Evolutionary conservation across 2,888 invertebrate genomes (phyloP), one percentile per base, ranked within the genome.

Genomic region (Lasiommata megera): DNA sequence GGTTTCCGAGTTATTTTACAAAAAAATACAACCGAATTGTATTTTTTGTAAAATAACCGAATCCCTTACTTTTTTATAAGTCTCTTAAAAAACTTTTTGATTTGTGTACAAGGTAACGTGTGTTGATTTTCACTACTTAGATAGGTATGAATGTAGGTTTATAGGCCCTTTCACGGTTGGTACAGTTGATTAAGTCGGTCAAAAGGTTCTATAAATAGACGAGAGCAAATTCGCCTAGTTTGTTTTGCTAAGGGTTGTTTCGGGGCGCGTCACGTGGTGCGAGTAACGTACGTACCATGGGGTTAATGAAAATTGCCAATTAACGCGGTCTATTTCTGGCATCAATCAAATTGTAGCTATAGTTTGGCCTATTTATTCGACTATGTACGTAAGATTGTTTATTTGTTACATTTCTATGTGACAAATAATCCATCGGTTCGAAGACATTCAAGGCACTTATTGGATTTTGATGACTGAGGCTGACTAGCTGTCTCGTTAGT

Each of bases 181-280:
- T 29, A 8, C 11, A 29, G 29, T 28, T 28, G 9, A 29, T 44
- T 11, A 9, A 14, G 12, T 12, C n/a, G 23, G 28, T 43, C 43
- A 29, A 12, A 44, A 12, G 16, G 29, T 28, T 43, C 43, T 29
- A 44, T 29, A 44, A 44, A 44, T 44, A 44, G 29, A 16, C 28
- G 14, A 16, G 14, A 58, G 41, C 38, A 12, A 54, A 54, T 54
- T 58, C 16, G 54, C 23, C 29, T 14, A 47, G 54, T 47, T 47
- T 38, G 40, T 29, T 47, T 28, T 44, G 40, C 47, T 31, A 29
- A 40, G 47, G 54, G 54, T 47, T 40, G 38, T 55, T 55, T 14
- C 3, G 18, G 54, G 47, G 54, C 38, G 28, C 29, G 47, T 38
- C 47, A 36, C 18, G 38, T 51, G 23, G 38, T 31, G 17, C 47